A percentile compares a stretch with the other conserved stretches of the same genome.
phyloP scores from a whole-genome alignment of 1,140 invertebrate species.

The Telenomus remus region DNA sequence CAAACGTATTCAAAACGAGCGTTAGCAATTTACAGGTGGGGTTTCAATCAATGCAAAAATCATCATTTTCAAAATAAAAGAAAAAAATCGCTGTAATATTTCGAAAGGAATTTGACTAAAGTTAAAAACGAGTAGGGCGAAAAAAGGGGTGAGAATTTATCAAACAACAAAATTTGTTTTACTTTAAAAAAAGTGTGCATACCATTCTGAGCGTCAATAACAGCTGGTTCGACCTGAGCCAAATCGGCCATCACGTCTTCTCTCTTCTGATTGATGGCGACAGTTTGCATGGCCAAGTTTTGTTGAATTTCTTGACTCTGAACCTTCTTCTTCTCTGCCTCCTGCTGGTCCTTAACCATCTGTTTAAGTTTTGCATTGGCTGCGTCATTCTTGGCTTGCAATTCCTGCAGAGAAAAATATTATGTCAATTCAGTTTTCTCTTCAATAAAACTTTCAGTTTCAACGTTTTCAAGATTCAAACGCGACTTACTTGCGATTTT shows the following conservation, averaged over 20 bases:
- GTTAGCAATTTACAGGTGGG: too few relatives aligned
- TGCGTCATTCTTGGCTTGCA: constrained; percentile 99
- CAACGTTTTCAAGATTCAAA: too few relatives aligned
- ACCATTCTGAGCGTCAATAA: constrained; percentile 98
- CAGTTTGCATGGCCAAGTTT: constrained; percentile 90
- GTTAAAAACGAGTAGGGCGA: too few relatives aligned
- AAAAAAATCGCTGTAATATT: too few relatives aligned
- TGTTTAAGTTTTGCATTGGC: constrained; percentile 98
- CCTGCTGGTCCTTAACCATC: constrained; percentile 99
- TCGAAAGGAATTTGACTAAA: too few relatives aligned
- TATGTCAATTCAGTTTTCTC: too few relatives aligned
- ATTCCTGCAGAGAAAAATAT: constrained; percentile 80
- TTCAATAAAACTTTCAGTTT: too few relatives aligned
- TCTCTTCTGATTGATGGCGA: constrained; percentile 94
- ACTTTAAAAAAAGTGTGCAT: constrained; percentile 60
- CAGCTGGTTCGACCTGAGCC: constrained; percentile 95
- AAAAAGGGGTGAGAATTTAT: too few relatives aligned
- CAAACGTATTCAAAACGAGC: background rate
- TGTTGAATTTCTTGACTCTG: constrained; percentile 98
- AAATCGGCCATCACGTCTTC: constrained; percentile 69
- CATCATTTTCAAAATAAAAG: too few relatives aligned
- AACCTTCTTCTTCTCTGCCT: constrained; percentile 99
- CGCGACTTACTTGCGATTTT: constrained; percentile 84
- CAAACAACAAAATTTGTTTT: too few relatives aligned
- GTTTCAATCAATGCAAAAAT: too few relatives aligned